These are phyloP conservation scores for Cantharis rufa DNA, from an alignment of 2,888 invertebrate genomes.

Conservation along the genomic window DNA sequence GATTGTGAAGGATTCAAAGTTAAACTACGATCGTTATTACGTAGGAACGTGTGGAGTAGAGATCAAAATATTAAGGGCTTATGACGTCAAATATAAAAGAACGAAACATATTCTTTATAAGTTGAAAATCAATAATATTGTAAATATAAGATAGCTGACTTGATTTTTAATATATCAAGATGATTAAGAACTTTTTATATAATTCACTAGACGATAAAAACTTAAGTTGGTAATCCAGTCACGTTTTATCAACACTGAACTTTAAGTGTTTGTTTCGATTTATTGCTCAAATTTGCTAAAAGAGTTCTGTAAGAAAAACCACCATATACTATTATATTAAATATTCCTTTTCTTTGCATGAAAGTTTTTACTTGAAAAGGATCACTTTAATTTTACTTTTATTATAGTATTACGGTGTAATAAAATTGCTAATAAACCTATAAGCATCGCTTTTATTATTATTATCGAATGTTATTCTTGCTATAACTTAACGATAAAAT, in stretches of 20 bases:
- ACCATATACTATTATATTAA: background rate
- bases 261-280: slow-evolving; percentile 13
- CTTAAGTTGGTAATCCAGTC: slow-evolving; percentile 5
- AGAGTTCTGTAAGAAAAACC: background rate
- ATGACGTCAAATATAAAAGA: background rate
- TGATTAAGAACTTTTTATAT: slow-evolving; percentile 2
- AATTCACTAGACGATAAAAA: background rate
- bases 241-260: slow-evolving; percentile 15
- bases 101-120: background rate
- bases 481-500: background rate
- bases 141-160: background rate
- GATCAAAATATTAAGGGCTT: background rate
- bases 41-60: background rate
- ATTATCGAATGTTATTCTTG: no score
- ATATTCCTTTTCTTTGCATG: background rate
- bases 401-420: background rate
- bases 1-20: background rate
- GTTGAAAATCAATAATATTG: background rate
- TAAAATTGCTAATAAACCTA: background rate
- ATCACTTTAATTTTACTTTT: background rate
- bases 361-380: background rate
- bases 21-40: background rate
- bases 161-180: slow-evolving; percentile 3
- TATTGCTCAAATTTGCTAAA: slow-evolving; percentile 9
- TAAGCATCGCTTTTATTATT: background rate